A percentile compares a stretch with the other conserved stretches of the same genome.
These are phyloP conservation scores for Allolobophora icterica DNA, from an alignment of 2,888 invertebrate genomes.

Conservation along the genomic window DNA sequence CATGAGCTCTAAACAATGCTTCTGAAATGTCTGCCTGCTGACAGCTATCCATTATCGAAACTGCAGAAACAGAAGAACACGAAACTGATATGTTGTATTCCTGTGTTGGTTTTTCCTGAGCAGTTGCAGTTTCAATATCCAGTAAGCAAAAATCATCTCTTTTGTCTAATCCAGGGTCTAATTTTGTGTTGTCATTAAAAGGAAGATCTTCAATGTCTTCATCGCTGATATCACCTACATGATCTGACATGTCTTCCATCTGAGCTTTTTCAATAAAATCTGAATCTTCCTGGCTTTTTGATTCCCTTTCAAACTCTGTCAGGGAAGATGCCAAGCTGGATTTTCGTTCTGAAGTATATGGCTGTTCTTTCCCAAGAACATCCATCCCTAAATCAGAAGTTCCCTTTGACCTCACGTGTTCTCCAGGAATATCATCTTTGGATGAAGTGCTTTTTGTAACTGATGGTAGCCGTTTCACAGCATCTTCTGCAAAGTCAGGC, in stretches of 20 bases:
- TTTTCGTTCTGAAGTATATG: conserved; percentile 23
- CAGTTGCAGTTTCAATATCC: not conserved
- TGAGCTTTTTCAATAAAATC: conserved; percentile 46
- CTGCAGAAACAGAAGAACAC: not conserved
- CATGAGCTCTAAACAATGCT: not conserved
- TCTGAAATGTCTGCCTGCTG: not conserved
- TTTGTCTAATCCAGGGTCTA: not conserved
- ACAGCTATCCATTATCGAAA: not conserved
- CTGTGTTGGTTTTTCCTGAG: not conserved
- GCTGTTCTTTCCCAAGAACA: not conserved
- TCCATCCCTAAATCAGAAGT: conserved; percentile 21
- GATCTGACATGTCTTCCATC: conserved; percentile 46
- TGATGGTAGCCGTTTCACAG: not conserved
- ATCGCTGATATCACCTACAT: conserved; percentile 40
- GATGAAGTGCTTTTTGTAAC: not conserved
- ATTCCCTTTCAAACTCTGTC: conserved; percentile 24
- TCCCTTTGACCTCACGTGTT: conserved; percentile 3
- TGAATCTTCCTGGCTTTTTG: conserved; percentile 39
- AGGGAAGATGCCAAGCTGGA: not conserved
- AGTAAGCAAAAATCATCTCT: not conserved
- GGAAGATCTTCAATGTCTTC: conserved; percentile 46
- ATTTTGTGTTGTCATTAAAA: conserved; percentile 21
- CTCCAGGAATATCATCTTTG: not conserved
- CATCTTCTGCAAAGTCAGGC: not conserved
- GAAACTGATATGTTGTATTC: not conserved